Evolutionary conservation across 2,113 vertebrate genomes (phyloP).

Genomic region (Leptocoma aspasia): DNA sequence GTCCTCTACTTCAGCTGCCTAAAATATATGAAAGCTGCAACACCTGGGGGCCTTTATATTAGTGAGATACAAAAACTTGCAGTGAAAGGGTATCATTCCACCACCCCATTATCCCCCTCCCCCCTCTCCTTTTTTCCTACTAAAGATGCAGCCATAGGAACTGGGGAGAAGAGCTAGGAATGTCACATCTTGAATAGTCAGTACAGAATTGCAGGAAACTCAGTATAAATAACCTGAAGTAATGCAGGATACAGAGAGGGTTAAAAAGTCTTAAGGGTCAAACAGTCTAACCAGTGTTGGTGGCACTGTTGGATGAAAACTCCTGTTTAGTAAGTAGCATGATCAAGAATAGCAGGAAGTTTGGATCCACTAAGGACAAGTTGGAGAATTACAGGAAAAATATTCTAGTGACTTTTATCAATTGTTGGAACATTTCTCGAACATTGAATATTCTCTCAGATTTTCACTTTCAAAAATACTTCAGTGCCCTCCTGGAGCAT

Average conservation of each 20-base stretch:
- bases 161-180: neutral
- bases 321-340: neutral
- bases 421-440: neutral
- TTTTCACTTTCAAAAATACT: conserved; percentile 4
- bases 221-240: neutral
- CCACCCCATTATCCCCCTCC: fast-evolving
- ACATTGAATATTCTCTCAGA: conserved; percentile 12
- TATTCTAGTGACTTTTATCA: neutral
- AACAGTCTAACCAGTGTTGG: neutral
- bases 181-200: neutral
- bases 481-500: neutral
- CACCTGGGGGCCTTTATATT: neutral
- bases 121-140: neutral
- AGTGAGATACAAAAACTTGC: neutral
- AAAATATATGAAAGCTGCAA: neutral
- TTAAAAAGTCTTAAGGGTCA: neutral
- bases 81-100: neutral
- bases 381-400: neutral
- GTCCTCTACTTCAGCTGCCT: neutral
- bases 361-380: neutral
- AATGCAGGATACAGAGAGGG: neutral
- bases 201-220: neutral
- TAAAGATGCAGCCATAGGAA: neutral
- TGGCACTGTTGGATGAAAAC: neutral
- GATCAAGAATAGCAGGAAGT: neutral